phyloP scores from a whole-genome alignment of 2,113 vertebrate genomes.

The Chaetorhynchus papuensis region DNA sequence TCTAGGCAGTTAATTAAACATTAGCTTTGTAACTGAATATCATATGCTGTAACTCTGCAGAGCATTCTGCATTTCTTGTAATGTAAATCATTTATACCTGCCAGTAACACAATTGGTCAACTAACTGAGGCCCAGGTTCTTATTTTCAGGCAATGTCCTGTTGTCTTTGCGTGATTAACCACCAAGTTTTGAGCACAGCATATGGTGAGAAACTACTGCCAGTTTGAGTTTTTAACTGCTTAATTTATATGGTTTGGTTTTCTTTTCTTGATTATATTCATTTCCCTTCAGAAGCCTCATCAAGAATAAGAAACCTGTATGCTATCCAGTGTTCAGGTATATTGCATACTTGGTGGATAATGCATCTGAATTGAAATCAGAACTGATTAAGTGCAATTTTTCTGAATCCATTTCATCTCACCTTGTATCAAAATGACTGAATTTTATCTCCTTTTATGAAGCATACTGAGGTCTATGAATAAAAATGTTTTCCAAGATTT shows the following conservation, averaged over 20 bases:
- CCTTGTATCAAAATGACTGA: neutral
- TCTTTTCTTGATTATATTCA: neutral
- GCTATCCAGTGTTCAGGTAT: neutral
- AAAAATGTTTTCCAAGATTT: neutral
- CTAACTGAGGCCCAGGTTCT: neutral
- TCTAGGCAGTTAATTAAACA: neutral
- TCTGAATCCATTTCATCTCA: neutral
- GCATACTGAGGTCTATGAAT: neutral
- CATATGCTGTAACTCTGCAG: neutral
- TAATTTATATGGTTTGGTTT: neutral
- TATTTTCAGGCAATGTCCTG: neutral
- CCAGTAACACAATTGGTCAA: neutral
- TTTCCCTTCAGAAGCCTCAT: neutral
- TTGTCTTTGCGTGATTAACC: neutral
- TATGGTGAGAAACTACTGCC: rapidly evolving
- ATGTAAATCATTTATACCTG: neutral
- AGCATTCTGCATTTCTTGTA: rapidly evolving
- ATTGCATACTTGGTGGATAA: neutral
- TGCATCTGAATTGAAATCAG: neutral
- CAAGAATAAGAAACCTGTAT: neutral
- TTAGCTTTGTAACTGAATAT: neutral
- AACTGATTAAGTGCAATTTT: neutral
- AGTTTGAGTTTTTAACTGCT: neutral
- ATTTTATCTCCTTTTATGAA: neutral
- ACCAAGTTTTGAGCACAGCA: neutral